These are phyloP conservation scores for Darwinula stevensoni DNA, from an alignment of 2,888 invertebrate genomes.

Conservation along the genomic window DNA sequence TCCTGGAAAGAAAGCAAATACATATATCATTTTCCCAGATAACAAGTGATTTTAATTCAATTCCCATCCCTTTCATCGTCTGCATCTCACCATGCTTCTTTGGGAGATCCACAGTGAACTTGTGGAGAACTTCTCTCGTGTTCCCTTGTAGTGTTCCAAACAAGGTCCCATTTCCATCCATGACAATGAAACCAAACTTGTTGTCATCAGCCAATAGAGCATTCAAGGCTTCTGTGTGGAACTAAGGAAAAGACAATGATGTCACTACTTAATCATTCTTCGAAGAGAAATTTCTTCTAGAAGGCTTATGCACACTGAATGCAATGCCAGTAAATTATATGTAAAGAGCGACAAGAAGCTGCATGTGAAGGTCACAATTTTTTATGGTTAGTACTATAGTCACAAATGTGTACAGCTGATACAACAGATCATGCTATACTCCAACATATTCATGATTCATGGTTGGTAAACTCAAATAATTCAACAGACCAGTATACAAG, in stretches of 20 bases:
- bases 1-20: conserved; percentile 19
- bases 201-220: conserved; percentile 93
- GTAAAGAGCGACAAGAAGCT: no score
- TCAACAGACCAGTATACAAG: no score
- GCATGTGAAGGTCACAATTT: no score
- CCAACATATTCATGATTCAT: no score
- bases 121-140: conserved; percentile 69
- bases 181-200: conserved; percentile 99
- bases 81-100: conserved; percentile 99
- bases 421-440: no score
- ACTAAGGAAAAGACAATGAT: conserved; percentile 17
- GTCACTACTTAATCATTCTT: neutral
- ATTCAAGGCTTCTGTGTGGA: conserved; percentile 80
- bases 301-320: no score
- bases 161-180: conserved; percentile 98
- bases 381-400: no score
- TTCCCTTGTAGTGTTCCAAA: conserved; percentile 96
- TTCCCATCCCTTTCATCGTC: no score
- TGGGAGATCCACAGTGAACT: conserved; percentile 90
- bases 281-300: no score
- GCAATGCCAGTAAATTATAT: no score
- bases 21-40: neutral
- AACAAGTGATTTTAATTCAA: neutral
- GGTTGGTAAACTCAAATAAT: no score
- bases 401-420: no score